Base-by-base conservation (phyloP, 2,888 invertebrate genomes). In the Isoperla grammatica region DNA sequence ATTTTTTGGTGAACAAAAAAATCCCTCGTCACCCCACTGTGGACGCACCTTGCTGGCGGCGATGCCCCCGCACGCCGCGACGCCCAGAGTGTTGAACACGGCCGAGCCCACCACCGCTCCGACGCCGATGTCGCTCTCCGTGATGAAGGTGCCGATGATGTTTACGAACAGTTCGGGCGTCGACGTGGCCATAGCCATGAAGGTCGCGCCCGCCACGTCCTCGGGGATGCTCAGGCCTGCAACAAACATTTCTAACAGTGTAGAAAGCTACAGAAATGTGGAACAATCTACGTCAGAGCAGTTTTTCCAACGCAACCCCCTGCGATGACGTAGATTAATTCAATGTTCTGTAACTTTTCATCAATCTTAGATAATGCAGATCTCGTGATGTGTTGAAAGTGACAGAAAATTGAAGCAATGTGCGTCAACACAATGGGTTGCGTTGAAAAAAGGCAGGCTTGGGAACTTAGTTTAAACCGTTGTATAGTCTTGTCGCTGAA, bases 171-270 rank as follows among this genome's bases (percentile, higher is more conserved):
- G 83, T 75, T 97, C 96, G 0, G 96, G 96, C 65, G 92, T 90
- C 13, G 94, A 93, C 1, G 96, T 96, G 2, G 96, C 97, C 0
- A 94, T 86, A 0, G 97, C 90, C 90, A 97, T 94, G 69, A 98
- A 96, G 0, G 96, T 97, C 2, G 97, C 97, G 0, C 95, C 97
- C 0, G 95, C 96, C 12, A 97, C 92, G 75, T 98, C 95, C 78
- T 86, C 74, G 19, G 73, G 71, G 57, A 76, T 67, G 45, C 71
- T 67, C 40, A 74, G 65, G 61, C 70, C 74, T 74, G 68, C 2
- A 60, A 56, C 13, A 20, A 19, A 1, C 17, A 13, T 15, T 17
- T 2, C 13, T 42, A 42, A 42, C 13, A 17, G 13, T 13, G 8
- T 13, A 13, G 43, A 43, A 6, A 6, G 9, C 4, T 4, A 43